phyloP scores from a whole-genome alignment of 2,113 vertebrate genomes.

The Pycnonotus jocosus region DNA sequence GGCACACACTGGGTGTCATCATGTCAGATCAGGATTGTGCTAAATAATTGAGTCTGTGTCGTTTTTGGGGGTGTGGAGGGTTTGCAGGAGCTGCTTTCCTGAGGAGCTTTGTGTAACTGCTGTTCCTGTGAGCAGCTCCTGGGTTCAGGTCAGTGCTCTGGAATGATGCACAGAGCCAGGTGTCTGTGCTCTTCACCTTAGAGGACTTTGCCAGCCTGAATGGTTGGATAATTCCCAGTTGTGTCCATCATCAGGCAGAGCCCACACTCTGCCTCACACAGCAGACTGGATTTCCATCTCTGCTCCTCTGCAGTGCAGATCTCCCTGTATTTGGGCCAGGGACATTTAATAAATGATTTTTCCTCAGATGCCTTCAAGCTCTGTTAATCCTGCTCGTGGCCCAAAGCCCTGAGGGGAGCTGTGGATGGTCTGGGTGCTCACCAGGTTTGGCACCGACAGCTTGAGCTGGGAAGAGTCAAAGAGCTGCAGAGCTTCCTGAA shows the following conservation, averaged over 20 bases:
- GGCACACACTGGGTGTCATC: background rate
- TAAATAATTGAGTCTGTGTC: background rate
- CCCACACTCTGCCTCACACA: background rate
- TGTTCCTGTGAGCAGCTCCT: background rate
- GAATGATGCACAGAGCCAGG: background rate
- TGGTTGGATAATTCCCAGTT: background rate
- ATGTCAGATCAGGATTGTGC: background rate
- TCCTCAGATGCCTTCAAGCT: background rate
- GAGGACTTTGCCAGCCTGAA: background rate
- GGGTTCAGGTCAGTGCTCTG: background rate
- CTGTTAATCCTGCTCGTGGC: background rate
- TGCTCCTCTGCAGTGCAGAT: background rate
- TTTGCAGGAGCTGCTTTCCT: background rate
- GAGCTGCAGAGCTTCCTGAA: background rate
- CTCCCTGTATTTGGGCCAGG: background rate
- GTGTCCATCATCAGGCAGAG: background rate
- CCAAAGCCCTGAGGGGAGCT: background rate
- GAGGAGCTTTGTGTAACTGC: background rate
- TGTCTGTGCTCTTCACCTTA: background rate
- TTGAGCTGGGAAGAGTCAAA: background rate
- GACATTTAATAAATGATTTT: background rate
- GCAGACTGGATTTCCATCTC: accelerated
- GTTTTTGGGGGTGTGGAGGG: background rate
- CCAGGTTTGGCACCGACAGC: background rate
- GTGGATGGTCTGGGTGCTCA: background rate